Evolutionary conservation across 2,113 vertebrate genomes (phyloP).

Genomic region (Cromileptes altivelis): DNA sequence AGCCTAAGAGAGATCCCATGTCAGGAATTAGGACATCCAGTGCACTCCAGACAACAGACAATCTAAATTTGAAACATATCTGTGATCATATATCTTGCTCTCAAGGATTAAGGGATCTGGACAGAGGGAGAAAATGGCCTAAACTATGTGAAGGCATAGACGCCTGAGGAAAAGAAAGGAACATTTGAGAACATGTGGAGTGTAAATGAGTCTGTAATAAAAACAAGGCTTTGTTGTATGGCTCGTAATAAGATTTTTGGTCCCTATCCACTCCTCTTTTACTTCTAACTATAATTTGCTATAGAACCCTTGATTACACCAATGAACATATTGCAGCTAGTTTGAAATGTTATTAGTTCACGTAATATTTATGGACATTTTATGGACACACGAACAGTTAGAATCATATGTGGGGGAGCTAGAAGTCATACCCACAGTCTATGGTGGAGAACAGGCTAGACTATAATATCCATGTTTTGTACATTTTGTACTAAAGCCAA

Average conservation of each 20-base stretch:
- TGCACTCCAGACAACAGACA: not conserved
- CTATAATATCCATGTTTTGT: not conserved
- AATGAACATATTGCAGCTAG: not conserved
- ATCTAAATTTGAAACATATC: not conserved
- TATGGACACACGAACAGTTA: too few species aligned
- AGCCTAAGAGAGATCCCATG: not conserved
- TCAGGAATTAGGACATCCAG: not conserved
- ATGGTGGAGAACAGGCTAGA: not conserved
- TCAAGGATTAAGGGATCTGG: not conserved
- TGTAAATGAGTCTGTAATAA: not conserved
- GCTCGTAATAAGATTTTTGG: not conserved
- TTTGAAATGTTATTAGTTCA: not conserved
- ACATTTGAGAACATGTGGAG: not conserved
- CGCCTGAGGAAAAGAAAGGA: not conserved
- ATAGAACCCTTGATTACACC: not conserved
- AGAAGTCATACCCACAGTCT: not conserved
- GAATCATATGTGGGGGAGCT: not conserved
- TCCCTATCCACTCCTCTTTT: too few species aligned
- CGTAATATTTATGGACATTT: not conserved
- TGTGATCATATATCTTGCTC: conserved; percentile 12
- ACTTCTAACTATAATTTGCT: not conserved
- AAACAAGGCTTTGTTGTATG: not conserved
- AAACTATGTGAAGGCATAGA: not conserved
- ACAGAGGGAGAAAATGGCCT: not conserved
- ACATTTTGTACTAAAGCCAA: conserved; percentile 4